Percentiles rank a stretch among this genome's conserved stretches.
Evolutionary conservation across 1,140 invertebrate species (phyloP).

Genomic region (Phortica variegata): DNA sequence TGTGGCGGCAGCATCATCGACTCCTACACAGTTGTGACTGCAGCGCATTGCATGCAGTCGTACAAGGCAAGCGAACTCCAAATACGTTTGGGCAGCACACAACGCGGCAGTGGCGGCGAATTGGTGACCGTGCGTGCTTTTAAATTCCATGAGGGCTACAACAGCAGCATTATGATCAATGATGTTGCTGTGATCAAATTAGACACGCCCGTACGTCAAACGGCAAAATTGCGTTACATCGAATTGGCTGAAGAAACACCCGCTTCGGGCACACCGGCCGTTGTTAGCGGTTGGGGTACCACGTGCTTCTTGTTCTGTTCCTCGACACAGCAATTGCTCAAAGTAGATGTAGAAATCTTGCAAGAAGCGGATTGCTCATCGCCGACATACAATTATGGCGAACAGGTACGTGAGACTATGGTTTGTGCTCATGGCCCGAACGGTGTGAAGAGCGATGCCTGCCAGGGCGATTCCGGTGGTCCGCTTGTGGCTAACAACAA

Average conservation of each 20-base stretch:
- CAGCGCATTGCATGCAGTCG: conserved; percentile 62
- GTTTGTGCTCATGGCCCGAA: conserved; percentile 59
- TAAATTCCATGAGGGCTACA: conserved; percentile 39
- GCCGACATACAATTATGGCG: conserved; percentile 22
- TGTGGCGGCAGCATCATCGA: conserved; percentile 65
- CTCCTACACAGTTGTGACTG: conserved; percentile 59
- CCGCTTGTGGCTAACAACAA: conserved; percentile 46
- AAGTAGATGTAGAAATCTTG: conserved; percentile 24
- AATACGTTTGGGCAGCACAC: conserved; percentile 37
- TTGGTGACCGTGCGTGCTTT: conserved; percentile 26
- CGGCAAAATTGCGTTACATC: conserved; percentile 19
- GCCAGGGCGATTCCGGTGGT: conserved; percentile 59
- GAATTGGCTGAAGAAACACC: conserved; percentile 24
- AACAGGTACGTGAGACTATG: conserved; percentile 58
- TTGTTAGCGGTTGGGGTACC: conserved; percentile 44
- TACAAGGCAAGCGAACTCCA: conserved; percentile 20
- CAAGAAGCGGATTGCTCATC: conserved; percentile 15
- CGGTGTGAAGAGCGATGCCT: conserved; percentile 59
- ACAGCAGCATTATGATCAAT: conserved; percentile 41
- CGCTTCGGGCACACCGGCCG: conserved; percentile 27
- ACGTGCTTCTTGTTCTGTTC: conserved; percentile 30
- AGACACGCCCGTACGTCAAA: conserved; percentile 25
- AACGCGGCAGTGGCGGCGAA: conserved; percentile 28
- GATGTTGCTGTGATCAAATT: conserved; percentile 61
- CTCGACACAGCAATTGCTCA: conserved; percentile 14